Percentiles rank a stretch among this genome's conserved stretches.
phyloP scores from a whole-genome alignment of 2,888 invertebrate genomes.

The Monopis laevigella region DNA sequence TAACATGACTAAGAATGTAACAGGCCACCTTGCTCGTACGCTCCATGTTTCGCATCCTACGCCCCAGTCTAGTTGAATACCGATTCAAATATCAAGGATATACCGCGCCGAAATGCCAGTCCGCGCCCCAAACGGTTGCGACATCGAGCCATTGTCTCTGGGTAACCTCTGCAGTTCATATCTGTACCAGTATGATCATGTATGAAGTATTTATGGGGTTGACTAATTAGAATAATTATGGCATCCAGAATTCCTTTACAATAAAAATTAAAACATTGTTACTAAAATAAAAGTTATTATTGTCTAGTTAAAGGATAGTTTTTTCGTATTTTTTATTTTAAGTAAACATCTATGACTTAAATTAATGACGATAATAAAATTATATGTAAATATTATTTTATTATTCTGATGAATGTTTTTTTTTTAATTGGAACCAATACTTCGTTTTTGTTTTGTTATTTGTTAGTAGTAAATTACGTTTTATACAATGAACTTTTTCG shows the following conservation, averaged over 20 bases:
- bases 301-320: no score
- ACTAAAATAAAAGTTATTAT: no score
- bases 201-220: conserved; percentile 8
- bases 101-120: conserved; percentile 46
- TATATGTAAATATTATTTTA: no score
- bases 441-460: no score
- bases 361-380: no score
- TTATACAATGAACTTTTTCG: no score
- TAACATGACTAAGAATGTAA: not conserved
- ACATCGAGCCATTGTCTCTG: conserved; percentile 43
- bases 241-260: conserved; percentile 18
- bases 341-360: no score
- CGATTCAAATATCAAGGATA: conserved; percentile 64
- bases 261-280: no score
- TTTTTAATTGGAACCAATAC: no score
- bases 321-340: no score
- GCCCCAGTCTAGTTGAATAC: conserved; percentile 40
- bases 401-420: no score
- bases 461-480: no score
- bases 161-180: conserved; percentile 29
- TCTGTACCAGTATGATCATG: not conserved
- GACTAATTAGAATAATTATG: conserved; percentile 21
- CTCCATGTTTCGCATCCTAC: conserved; percentile 48
- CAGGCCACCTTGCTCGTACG: conserved; percentile 21
- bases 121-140: conserved; percentile 30